These are phyloP conservation scores for Wiebesia pumilae DNA, from an alignment of 1,140 invertebrate genomes.

Conservation along the genomic window DNA sequence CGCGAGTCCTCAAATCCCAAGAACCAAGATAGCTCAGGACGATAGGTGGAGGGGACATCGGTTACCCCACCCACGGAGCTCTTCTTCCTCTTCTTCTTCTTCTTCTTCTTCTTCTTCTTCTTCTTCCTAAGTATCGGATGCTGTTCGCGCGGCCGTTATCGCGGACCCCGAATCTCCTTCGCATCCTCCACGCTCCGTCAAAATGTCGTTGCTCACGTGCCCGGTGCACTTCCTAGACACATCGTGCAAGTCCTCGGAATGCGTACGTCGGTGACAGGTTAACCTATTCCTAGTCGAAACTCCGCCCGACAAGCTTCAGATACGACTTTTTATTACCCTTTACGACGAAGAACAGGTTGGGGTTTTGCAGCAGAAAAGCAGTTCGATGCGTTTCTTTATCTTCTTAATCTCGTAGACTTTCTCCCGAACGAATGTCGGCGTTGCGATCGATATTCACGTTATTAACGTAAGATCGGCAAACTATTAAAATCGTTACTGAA, in stretches of 20 bases:
- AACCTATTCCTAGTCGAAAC: no score
- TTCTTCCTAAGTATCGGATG: background rate
- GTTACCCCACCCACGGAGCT: no score
- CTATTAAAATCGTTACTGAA: no score
- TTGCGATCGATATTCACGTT: no score
- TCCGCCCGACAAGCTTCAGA: no score
- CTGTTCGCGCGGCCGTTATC: background rate
- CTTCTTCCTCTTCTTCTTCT: no score
- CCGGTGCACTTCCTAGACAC: background rate
- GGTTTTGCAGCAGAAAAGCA: background rate
- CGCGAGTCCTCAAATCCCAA: slow-evolving; percentile 56
- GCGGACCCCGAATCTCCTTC: background rate
- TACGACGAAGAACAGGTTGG: background rate
- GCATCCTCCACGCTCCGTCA: background rate
- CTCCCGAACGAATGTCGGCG: no score
- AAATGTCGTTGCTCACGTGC: background rate
- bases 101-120: background rate
- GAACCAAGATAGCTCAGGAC: slow-evolving; percentile 44
- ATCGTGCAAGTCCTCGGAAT: no score
- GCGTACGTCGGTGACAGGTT: background rate
- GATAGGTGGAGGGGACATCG: slow-evolving; percentile 39
- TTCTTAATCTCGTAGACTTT: no score
- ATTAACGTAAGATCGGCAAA: no score
- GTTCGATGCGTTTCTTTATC: no score
- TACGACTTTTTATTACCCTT: no score